phyloP scores from a whole-genome alignment of 92 coral and sea anemone genomes.

The Hydrozoanthus gracilis region DNA sequence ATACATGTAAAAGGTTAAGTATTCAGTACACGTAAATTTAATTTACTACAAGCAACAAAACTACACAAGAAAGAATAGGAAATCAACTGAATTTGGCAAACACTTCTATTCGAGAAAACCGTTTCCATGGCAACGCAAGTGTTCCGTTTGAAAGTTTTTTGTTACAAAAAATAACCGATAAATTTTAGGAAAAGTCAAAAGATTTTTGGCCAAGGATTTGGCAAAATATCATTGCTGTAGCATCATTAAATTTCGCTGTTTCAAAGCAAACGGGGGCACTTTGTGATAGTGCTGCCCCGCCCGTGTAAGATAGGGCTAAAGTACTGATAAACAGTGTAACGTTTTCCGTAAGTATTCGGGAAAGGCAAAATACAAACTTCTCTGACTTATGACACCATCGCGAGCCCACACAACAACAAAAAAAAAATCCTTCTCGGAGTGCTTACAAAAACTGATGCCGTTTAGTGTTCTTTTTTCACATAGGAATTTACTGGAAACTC shows the following conservation, averaged over 20 bases:
- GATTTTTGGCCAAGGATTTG: neutral
- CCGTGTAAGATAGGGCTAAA: too few relatives aligned
- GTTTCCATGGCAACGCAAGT: constrained; percentile 18
- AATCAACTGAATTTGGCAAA: constrained; percentile 13
- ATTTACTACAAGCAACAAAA: constrained; percentile 2
- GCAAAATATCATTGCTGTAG: constrained; percentile 6
- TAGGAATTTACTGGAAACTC: too few relatives aligned
- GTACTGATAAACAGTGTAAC: too few relatives aligned
- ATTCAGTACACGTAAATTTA: neutral
- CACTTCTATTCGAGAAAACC: neutral
- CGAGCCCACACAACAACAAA: too few relatives aligned
- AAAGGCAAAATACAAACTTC: too few relatives aligned
- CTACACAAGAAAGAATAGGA: neutral
- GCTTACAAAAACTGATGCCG: too few relatives aligned
- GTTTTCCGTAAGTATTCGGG: too few relatives aligned
- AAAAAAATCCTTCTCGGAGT: too few relatives aligned
- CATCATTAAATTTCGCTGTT: constrained; percentile 4
- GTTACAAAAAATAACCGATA: neutral
- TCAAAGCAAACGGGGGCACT: too few relatives aligned
- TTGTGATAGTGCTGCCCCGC: too few relatives aligned
- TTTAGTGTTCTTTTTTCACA: too few relatives aligned
- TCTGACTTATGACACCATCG: too few relatives aligned
- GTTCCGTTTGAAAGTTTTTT: neutral
- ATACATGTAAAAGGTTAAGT: neutral
- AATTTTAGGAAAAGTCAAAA: constrained; percentile 17